Evolutionary conservation across 2,888 invertebrate species (phyloP).

Genomic region (Sclerodermus sp.): DNA sequence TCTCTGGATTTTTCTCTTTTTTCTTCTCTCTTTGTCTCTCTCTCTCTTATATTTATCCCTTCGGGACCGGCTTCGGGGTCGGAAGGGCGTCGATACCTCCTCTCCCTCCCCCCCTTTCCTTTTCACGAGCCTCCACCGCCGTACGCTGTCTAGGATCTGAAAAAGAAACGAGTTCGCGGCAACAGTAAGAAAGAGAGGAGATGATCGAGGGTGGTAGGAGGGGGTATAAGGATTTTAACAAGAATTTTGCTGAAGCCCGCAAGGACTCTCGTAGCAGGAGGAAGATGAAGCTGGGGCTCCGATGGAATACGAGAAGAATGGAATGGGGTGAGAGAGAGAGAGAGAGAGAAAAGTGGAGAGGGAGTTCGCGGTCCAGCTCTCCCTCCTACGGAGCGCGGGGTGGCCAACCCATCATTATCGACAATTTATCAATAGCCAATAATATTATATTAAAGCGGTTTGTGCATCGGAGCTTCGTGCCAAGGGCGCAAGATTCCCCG

Average conservation of each 20-base stretch:
- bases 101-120: no score
- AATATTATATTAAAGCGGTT: slow-evolving; percentile 56
- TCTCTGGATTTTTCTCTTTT: not conserved
- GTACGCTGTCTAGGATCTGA: not conserved
- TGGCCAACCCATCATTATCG: slow-evolving; percentile 57
- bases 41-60: no score
- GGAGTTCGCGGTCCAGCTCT: not conserved
- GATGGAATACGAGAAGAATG: not conserved
- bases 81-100: slow-evolving; percentile 6
- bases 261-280: no score
- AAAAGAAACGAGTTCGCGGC: slow-evolving; percentile 5
- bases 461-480: slow-evolving; percentile 28
- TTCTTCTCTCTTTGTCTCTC: no score
- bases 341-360: slow-evolving; percentile 14
- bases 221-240: no score
- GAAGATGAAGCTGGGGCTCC: no score
- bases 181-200: slow-evolving; percentile 17
- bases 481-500: slow-evolving; percentile 18
- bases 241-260: no score
- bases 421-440: slow-evolving; percentile 59
- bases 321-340: slow-evolving; percentile 21
- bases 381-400: slow-evolving; percentile 15
- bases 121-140: no score
- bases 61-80: slow-evolving; percentile 5
- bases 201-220: no score